Evolutionary conservation across 2,888 invertebrate species (phyloP).

Genomic region (Portevinia maculata): DNA sequence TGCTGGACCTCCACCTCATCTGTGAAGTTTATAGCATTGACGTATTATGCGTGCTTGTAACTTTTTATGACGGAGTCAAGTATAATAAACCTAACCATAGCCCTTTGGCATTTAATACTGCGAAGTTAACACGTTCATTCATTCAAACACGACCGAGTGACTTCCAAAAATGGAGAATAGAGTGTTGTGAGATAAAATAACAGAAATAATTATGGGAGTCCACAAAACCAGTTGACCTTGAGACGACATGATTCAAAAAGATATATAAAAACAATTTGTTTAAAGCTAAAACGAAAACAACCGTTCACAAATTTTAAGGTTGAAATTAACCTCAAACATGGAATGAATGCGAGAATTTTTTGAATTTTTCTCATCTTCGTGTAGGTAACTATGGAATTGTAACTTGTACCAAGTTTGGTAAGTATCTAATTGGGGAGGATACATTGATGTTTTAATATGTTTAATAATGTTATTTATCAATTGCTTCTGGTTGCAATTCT

Average conservation of each 20-base stretch:
- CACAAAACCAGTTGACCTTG: slow-evolving; percentile 64
- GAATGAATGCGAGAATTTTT: neutral
- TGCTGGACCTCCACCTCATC: slow-evolving; percentile 6
- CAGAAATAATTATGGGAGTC: slow-evolving; percentile 7
- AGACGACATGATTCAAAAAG: slow-evolving; percentile 2
- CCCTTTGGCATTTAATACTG: slow-evolving; percentile 58
- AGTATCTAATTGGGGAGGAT: too few relatives aligned
- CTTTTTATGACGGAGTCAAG: slow-evolving; percentile 6
- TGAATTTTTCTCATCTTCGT: too few relatives aligned
- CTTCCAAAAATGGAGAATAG: slow-evolving; percentile 61
- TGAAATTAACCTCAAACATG: slow-evolving; percentile 8
- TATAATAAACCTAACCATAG: slow-evolving; percentile 42
- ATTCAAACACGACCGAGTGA: slow-evolving; percentile 50
- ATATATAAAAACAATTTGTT: slow-evolving; percentile 11
- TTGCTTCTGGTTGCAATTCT: too few relatives aligned
- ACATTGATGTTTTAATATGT: too few relatives aligned
- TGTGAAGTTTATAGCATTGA: slow-evolving; percentile 9
- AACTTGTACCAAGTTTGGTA: too few relatives aligned
- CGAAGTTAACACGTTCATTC: slow-evolving; percentile 31
- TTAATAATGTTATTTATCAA: too few relatives aligned
- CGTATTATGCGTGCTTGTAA: neutral
- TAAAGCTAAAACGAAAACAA: slow-evolving; percentile 7
- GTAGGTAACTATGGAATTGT: too few relatives aligned
- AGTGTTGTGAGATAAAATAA: neutral
- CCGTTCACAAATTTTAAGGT: neutral